Evolutionary conservation across 1,140 invertebrate genomes (phyloP), one percentile per base, ranked within the genome.

Genomic region (Nixonia krombeini): DNA sequence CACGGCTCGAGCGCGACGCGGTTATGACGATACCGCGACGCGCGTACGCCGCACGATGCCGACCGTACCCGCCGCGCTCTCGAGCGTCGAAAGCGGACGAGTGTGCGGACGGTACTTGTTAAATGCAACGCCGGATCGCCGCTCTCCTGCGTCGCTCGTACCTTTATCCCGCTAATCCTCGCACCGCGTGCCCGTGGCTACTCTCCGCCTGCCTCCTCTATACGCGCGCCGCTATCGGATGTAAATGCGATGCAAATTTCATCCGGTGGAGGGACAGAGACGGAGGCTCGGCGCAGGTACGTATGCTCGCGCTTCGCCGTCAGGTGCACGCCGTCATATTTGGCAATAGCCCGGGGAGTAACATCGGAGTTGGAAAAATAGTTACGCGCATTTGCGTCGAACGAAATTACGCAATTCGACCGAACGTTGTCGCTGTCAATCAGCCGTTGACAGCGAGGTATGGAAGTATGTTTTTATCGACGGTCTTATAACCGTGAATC

Each of bases 1-100:
- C 68, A 65, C 76, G 69, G 69, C 57, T 70, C 68, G 58, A 63
- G 55, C 51, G 71, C 73, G 73, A 75, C n/a, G 68, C 72, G 78
- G 65, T 63, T 50, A 65, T 65, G 76, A 79, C 79, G 78, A 80
- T 78, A 49, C 71, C 70, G 64, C 76, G 74, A 72, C 70, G 75
- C 65, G 56, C 72, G n/a, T n/a, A 73, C 61, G 50, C 33, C 62
- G 55, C 46, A 50, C 46, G 31, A 16, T 45, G 15, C 10, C 29
- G 10, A 51, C 35, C 42, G 6, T 15, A 53, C 37, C 26, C 40
- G 41, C 21, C 7, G 13, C 35, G 9, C n/a, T 3, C 15, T 28
- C 5, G 15, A 16, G 45, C 45, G 50, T 55, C 38, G 50, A 66
- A 66, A 42, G 52, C 56, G 56, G 56, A 71, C 72, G 75, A 76